phyloP scores from a whole-genome alignment of 2,797 vertebrate genomes.

The Triplophysa bombifrons region DNA sequence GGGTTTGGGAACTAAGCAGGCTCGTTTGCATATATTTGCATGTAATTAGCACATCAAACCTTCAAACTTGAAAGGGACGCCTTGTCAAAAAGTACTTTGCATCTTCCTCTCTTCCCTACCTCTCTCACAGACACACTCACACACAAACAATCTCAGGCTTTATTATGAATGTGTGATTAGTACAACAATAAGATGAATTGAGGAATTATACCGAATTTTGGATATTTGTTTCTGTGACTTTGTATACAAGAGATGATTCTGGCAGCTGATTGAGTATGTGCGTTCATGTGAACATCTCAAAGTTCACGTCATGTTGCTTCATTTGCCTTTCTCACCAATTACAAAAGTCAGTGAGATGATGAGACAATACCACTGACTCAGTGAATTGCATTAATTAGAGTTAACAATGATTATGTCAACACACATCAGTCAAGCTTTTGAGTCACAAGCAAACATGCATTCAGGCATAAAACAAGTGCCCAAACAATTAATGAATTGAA shows the following conservation, averaged over 20 bases:
- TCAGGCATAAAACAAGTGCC: constrained; percentile 50
- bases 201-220: constrained; percentile 50
- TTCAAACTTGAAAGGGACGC: constrained; percentile 80
- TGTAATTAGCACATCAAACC: constrained; percentile 85
- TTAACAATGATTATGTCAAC: constrained; percentile 54
- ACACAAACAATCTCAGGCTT: constrained; percentile 1
- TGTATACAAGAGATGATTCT: constrained; percentile 21
- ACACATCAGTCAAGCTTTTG: constrained; percentile 49
- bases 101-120: constrained; percentile 64
- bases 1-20: constrained; percentile 68
- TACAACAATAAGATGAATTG: constrained; percentile 73
- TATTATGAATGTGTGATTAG: constrained; percentile 63
- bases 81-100: constrained; percentile 74
- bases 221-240: constrained; percentile 34
- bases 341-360: constrained; percentile 50
- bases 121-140: constrained; percentile 49
- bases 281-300: not conserved
- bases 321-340: constrained; percentile 54
- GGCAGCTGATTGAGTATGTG: not conserved
- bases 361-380: constrained; percentile 58
- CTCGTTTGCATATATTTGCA: constrained; percentile 82
- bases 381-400: constrained; percentile 57
- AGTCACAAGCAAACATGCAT: constrained; percentile 46
- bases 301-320: constrained; percentile 23
- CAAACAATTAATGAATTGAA: constrained; percentile 47